phyloP scores from a whole-genome alignment of 2,888 invertebrate genomes.

The Ectropis crepuscularia region DNA sequence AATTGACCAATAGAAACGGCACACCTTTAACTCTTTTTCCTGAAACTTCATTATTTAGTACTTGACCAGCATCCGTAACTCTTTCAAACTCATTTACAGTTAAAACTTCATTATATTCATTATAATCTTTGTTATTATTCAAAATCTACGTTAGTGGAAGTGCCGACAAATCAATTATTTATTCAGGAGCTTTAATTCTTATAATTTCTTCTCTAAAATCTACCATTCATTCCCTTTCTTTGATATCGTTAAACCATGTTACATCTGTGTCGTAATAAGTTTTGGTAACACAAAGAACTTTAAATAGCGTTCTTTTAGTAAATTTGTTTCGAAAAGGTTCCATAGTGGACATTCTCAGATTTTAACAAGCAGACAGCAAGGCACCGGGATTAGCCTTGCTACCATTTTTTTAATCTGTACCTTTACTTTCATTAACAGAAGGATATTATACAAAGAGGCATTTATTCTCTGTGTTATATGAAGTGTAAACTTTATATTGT shows the following conservation, averaged over 20 bases:
- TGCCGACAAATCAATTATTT: conserved; percentile 23
- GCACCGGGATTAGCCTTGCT: conserved; percentile 64
- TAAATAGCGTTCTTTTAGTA: not conserved
- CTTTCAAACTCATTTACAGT: conserved; percentile 20
- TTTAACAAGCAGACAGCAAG: conserved; percentile 59
- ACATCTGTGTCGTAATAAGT: conserved; percentile 11
- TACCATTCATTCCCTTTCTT: conserved; percentile 38
- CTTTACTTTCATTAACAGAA: conserved; percentile 36
- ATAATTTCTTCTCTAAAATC: conserved; percentile 36
- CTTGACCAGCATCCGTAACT: conserved; percentile 11
- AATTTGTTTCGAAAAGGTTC: conserved; percentile 18
- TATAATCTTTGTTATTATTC: conserved; percentile 22
- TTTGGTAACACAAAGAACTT: not conserved
- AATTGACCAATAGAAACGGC: not conserved
- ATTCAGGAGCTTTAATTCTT: conserved; percentile 26
- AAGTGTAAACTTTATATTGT: conserved; percentile 72
- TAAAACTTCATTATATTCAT: conserved; percentile 21
- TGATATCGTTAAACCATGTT: not conserved
- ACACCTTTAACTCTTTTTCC: conserved; percentile 2
- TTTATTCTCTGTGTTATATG: conserved; percentile 58
- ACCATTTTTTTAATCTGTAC: conserved; percentile 41
- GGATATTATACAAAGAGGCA: conserved; percentile 39
- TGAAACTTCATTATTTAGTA: conserved; percentile 3
- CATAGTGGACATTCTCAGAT: conserved; percentile 27
- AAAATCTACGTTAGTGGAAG: conserved; percentile 11